Evolutionary conservation across 2,113 vertebrate species (phyloP).

Genomic region (Ariopsis seemanni): DNA sequence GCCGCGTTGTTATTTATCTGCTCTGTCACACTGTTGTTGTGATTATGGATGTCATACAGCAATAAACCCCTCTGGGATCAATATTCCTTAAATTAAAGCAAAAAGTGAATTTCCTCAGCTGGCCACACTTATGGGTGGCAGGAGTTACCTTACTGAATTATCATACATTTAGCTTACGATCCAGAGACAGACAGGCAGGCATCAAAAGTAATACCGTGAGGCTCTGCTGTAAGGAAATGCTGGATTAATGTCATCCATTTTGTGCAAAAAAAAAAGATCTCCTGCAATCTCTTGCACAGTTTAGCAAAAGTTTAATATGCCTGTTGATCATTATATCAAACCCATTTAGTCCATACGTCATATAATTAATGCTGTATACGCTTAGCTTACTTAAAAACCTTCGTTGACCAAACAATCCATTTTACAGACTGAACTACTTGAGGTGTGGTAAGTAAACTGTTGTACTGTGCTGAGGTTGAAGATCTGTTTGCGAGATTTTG

Average conservation of each 20-base stretch:
- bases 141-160: slow-evolving; percentile 70
- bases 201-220: slow-evolving; percentile 6
- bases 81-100: slow-evolving; percentile 82
- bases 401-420: slow-evolving; percentile 13
- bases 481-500: slow-evolving; percentile 30
- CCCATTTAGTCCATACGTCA: not conserved
- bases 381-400: not conserved
- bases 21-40: slow-evolving; percentile 76
- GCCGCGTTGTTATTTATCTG: slow-evolving; percentile 73
- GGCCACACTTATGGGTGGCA: slow-evolving; percentile 68
- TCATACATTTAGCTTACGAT: slow-evolving; percentile 67
- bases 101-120: slow-evolving; percentile 80
- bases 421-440: slow-evolving; percentile 9
- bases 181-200: slow-evolving; percentile 60
- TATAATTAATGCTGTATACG: not conserved
- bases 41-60: slow-evolving; percentile 82
- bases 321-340: not conserved
- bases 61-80: slow-evolving; percentile 76
- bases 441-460: not conserved
- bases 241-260: not conserved
- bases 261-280: not conserved
- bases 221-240: not conserved
- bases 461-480: slow-evolving; percentile 36
- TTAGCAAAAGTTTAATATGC: not conserved
- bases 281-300: not conserved